A percentile compares a stretch with the other conserved stretches of the same genome.
Conservation (phyloP, 1,140 invertebrate species). For the Choristoneura fumiferana region DNA sequence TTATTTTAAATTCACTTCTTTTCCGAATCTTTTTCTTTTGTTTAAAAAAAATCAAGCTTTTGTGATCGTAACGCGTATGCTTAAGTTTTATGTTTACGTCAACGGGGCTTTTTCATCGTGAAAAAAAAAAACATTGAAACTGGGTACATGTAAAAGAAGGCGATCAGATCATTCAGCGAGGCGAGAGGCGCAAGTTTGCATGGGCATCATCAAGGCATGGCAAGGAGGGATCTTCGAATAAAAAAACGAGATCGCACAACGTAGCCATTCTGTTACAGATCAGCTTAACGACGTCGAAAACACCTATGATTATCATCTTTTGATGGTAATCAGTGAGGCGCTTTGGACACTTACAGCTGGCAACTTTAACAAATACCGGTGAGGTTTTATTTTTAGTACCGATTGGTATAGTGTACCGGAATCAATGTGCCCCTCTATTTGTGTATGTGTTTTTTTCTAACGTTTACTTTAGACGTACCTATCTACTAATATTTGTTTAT, state of each 20-base stretch:
- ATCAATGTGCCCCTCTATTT: slow-evolving; percentile 53
- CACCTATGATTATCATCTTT: slow-evolving; percentile 78
- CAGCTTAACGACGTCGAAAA: slow-evolving; percentile 77
- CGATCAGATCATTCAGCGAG: too few relatives aligned
- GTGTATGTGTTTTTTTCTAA: slow-evolving; percentile 39
- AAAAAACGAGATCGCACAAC: slow-evolving; percentile 64
- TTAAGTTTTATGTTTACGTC: slow-evolving; percentile 2
- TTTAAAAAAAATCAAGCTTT: background rate
- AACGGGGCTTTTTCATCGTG: background rate
- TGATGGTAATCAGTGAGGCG: slow-evolving; percentile 73
- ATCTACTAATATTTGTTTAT: slow-evolving; percentile 24
- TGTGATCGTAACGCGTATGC: background rate
- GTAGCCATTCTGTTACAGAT: slow-evolving; percentile 77
- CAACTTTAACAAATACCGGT: slow-evolving; percentile 63
- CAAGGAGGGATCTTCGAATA: slow-evolving; percentile 39
- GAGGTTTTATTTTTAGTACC: slow-evolving; percentile 62
- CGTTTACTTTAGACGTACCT: slow-evolving; percentile 12
- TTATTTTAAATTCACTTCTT: background rate
- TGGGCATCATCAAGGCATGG: slow-evolving; percentile 42
- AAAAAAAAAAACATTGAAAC: background rate
- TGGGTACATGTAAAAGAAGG: background rate
- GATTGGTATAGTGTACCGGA: slow-evolving; percentile 45
- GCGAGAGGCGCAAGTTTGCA: slow-evolving; percentile 37
- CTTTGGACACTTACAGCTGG: slow-evolving; percentile 67
- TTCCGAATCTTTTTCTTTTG: background rate